These are phyloP conservation scores for Chironomus tepperi DNA, from an alignment of 1,140 invertebrate species.

Conservation along the genomic window DNA sequence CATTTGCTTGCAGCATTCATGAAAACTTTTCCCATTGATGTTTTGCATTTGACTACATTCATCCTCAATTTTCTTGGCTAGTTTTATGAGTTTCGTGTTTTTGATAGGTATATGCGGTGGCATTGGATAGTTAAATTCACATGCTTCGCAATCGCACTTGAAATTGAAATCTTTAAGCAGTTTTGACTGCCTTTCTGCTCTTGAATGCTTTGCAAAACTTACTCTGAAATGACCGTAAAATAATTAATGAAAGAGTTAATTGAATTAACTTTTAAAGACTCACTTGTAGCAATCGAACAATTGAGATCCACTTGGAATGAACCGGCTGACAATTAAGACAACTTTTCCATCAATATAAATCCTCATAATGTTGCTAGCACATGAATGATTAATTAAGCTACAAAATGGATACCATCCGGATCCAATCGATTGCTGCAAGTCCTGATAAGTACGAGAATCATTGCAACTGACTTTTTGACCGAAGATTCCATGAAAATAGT, in stretches of 20 bases:
- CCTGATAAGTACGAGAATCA: not conserved
- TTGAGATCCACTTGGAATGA: constrained; percentile 57
- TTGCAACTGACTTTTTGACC: not conserved
- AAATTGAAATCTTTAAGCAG: constrained; percentile 81
- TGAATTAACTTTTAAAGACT: constrained; percentile 30
- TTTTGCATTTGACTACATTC: not conserved
- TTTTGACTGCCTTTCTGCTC: constrained; percentile 49
- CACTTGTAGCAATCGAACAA: constrained; percentile 61
- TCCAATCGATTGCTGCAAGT: not conserved
- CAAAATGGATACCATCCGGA: constrained; percentile 5
- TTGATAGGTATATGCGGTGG: constrained; percentile 42
- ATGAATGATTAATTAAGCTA: constrained; percentile 73
- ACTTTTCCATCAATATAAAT: constrained; percentile 45
- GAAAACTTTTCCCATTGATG: not conserved
- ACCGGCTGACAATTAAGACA: constrained; percentile 49
- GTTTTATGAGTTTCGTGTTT: not conserved
- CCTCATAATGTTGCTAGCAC: constrained; percentile 72
- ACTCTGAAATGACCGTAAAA: not conserved
- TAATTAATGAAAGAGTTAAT: not conserved
- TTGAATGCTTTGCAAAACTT: constrained; percentile 28
- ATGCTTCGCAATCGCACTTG: constrained; percentile 70
- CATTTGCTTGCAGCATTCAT: not conserved
- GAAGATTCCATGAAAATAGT: not conserved
- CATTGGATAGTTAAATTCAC: constrained; percentile 60
- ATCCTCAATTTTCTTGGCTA: not conserved